Conservation (phyloP, 2,888 invertebrate genomes). For the Erebia palarica region DNA sequence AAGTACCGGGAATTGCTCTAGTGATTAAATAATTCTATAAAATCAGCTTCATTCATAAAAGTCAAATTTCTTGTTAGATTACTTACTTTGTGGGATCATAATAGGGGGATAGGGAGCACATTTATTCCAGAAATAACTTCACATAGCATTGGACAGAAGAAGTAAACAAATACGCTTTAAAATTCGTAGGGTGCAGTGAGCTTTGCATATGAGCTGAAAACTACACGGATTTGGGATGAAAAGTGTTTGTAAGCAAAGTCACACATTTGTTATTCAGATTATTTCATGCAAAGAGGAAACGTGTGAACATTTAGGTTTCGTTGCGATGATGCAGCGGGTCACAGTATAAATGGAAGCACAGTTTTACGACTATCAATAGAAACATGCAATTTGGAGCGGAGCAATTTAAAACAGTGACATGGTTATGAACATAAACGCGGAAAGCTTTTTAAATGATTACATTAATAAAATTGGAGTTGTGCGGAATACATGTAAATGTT, state of each 20-base stretch:
- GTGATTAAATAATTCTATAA: neutral
- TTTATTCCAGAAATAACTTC: neutral
- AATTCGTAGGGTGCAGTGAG: slow-evolving; percentile 31
- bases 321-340: slow-evolving; percentile 28
- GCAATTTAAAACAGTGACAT: slow-evolving; percentile 19
- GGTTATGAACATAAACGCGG: slow-evolving; percentile 14
- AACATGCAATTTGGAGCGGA: slow-evolving; percentile 35
- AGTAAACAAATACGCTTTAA: slow-evolving; percentile 18
- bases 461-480: slow-evolving; percentile 22
- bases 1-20: neutral
- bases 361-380: slow-evolving; percentile 28
- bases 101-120: too few relatives aligned
- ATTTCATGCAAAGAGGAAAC: slow-evolving; percentile 37
- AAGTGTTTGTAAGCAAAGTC: slow-evolving; percentile 32
- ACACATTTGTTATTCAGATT: slow-evolving; percentile 38
- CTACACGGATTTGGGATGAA: slow-evolving; percentile 32
- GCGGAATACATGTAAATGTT: slow-evolving; percentile 25
- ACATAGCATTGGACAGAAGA: slow-evolving; percentile 18
- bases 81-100: neutral
- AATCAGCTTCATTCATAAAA: neutral
- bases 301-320: slow-evolving; percentile 37
- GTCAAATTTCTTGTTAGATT: neutral
- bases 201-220: slow-evolving; percentile 28
- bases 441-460: slow-evolving; percentile 24
- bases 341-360: slow-evolving; percentile 27